Evolutionary conservation across 2,113 vertebrate genomes (phyloP), one percentile per base, ranked within the genome.

Genomic region (Anolis sagrei): DNA sequence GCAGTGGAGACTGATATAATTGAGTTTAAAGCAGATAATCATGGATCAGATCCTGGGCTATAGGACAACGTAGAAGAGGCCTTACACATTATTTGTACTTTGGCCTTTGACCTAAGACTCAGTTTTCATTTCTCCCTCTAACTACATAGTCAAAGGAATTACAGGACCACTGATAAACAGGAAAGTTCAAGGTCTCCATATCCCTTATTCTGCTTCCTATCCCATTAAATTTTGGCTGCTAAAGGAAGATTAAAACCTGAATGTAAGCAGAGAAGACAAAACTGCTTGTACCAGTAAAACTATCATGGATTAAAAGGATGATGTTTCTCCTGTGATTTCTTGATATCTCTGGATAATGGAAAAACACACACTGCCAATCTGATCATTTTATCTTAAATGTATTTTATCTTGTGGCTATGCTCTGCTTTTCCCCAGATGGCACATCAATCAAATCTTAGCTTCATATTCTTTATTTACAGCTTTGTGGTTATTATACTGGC

Each of bases 381-480:
- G 36, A 64, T 77, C 76, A 78, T 87, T 78, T 58, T 84, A 86
- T 78, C 76, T 69, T 75, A 87, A 62, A 77, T 49, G 19, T 44
- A 76, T 68, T 77, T 64, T 79, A 81, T 83, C 79, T 79, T 64
- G 51, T 82, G 82, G 62, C 62, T 76, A 18, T 36, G 78, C 86
- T 75, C 83, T 36, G 75, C 58, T 61, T 86, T 29, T 32, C 19
- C 68, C 68, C 39, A 39, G 64, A 79, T 84, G 68, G 34, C 32
- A 76, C 2, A 2, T 81, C 34, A 51, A 76, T 88, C 36, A 80
- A 88, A 84, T 73, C 75, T 72, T 29, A 89, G 75, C 81, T 87
- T 72, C 69, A 79, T 72, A 88, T 75, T 44, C 81, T 76, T 86
- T 87, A 81, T 89, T 89, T 88, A 76, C 64, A 86, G n/a, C 25